Conservation (phyloP, 2,888 invertebrate genomes). For the Nemurella pictetii region DNA sequence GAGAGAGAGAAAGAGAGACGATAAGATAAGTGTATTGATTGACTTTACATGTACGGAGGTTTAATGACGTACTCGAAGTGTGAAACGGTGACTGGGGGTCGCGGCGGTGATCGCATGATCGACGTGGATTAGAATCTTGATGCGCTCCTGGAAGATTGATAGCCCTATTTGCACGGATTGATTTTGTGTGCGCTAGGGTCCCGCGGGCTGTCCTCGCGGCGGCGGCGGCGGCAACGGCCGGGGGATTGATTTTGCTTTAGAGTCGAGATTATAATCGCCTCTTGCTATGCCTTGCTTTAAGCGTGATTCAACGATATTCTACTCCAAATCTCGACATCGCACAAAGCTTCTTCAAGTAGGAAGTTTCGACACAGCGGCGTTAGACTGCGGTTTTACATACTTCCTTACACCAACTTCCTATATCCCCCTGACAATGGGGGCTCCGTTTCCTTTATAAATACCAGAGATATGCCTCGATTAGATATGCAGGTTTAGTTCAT, state of each 20-base stretch:
- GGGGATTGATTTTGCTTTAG: not conserved
- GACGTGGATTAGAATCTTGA: not conserved
- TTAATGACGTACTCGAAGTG: not conserved
- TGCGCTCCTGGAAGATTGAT: not conserved
- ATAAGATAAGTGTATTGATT: not conserved
- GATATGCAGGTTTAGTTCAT: not conserved
- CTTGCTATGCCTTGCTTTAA: not conserved
- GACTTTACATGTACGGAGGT: not conserved
- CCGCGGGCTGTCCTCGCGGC: not conserved
- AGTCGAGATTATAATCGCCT: not conserved
- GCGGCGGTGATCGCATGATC: not conserved
- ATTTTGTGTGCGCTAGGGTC: not conserved
- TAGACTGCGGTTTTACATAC: not conserved
- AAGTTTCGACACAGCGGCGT: not conserved
- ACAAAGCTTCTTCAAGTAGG: not conserved
- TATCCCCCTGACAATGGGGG: not conserved
- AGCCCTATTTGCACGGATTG: not conserved
- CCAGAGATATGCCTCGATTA: not conserved
- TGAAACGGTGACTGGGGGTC: not conserved
- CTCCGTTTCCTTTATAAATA: not conserved
- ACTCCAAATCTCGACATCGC: not conserved
- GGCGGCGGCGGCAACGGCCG: not conserved
- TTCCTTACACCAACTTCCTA: not conserved
- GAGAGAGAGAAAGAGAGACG: too few relatives aligned
- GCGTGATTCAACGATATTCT: not conserved